Base-by-base conservation (phyloP, 2,888 invertebrate species). In the Agapetus fuscipes region DNA sequence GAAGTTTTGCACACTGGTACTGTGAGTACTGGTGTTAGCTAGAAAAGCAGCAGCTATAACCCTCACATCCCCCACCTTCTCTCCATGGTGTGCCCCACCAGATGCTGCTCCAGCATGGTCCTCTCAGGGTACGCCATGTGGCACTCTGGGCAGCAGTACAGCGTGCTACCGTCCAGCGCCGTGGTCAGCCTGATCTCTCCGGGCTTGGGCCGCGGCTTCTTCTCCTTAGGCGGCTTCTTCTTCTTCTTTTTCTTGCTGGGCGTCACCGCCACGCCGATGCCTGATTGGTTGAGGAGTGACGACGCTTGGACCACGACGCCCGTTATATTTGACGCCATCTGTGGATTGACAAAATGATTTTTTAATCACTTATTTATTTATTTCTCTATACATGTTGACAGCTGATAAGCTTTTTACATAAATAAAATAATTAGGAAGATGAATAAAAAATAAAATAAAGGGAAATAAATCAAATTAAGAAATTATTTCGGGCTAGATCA, bases 121-220 rank as follows among this genome's bases (percentile, higher is more conserved):
- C 86, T 80, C 58, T 89, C 87, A 3, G 88, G 87, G 57, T 88
- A 86, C 25, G 87, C 87, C 86, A 88, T 86, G 59, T 89, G 85
- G 56, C 88, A 88, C 57, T 88, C 87, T 1, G 88, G 87, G 58
- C 88, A 88, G 56, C 88, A 87, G 54, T 84, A 88, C 12, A 88
- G 57, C 0, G 87, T 87, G 35, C 87, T 86, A 27, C 89, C 88
- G 51, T 89, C 88, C 34, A 77, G 58, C 6, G 85, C 85, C 2
- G 84, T 85, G 7, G 83, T 83, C 17, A 85, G 64, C 25, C 86
- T 72, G 51, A 87, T 87, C 62, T 87, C 85, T 1, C 87, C 88
- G 0, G 88, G 87, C 52, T 84, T 85, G 1, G 84, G 86, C 32
- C 84, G 65, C n/a, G 81, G 82, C 52, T 87, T 87, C 60, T 84